Conservation (phyloP, 1,140 invertebrate species). For the Leptopilina clavipes region DNA sequence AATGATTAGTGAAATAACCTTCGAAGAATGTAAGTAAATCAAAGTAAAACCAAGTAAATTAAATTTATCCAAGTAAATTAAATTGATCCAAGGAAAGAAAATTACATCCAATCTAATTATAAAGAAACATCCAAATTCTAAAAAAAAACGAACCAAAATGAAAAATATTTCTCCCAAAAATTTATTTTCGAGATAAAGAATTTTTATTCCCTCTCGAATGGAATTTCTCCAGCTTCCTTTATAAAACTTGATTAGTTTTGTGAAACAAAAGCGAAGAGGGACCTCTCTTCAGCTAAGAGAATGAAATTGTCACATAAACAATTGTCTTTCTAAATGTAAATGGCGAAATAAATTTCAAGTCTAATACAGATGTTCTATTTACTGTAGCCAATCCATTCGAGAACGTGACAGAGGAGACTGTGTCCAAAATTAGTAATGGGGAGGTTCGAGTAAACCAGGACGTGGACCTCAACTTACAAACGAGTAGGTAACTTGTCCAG, state of each 20-base stretch:
- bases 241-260: background rate
- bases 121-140: background rate
- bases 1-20: constrained; percentile 86
- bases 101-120: too few species aligned
- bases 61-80: too few species aligned
- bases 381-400: constrained; percentile 69
- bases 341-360: background rate
- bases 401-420: constrained; percentile 79
- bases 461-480: constrained; percentile 77
- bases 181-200: too few species aligned
- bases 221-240: too few species aligned
- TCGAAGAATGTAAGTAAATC: constrained; percentile 78
- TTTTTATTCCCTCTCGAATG: too few species aligned
- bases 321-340: background rate
- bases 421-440: constrained; percentile 73
- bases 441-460: constrained; percentile 76
- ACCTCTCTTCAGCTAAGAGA: background rate
- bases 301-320: background rate
- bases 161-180: too few species aligned
- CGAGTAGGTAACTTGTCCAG: constrained; percentile 74
- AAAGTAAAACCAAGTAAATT: background rate
- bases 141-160: too few species aligned
- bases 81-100: too few species aligned
- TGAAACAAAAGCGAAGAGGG: background rate
- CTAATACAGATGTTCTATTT: background rate